These are phyloP conservation scores for Ciconia nigra DNA, from an alignment of 2,797 vertebrate genomes.

Conservation along the genomic window DNA sequence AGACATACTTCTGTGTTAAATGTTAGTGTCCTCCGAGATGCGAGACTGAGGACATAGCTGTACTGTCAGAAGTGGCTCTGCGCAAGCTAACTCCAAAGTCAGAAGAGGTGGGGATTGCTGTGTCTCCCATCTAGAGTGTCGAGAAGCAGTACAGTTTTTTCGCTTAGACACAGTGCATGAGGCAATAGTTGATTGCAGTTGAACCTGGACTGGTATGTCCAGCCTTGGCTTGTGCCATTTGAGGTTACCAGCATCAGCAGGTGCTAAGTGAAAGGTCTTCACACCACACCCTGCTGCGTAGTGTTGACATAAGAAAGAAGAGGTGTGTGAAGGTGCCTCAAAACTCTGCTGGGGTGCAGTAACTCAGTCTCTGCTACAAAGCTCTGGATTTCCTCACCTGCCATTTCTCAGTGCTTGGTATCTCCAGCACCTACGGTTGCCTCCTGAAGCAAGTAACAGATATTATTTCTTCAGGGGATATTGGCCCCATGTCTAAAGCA, in stretches of 20 bases:
- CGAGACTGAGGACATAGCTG: neutral
- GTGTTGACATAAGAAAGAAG: neutral
- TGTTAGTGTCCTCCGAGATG: neutral
- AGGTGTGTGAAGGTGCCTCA: neutral
- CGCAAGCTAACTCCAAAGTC: too few relatives aligned
- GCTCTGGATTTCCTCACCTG: neutral
- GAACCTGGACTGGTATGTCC: neutral
- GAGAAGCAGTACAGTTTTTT: neutral
- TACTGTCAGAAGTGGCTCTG: neutral
- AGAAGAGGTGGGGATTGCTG: neutral
- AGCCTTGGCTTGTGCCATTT: neutral
- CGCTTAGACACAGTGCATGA: neutral
- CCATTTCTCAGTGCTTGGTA: neutral
- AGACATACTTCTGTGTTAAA: neutral
- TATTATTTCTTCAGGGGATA: neutral
- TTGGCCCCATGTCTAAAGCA: neutral
- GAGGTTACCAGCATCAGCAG: neutral
- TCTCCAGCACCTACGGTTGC: neutral
- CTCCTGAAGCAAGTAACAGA: neutral
- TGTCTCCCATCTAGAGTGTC: neutral
- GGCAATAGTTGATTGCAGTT: neutral
- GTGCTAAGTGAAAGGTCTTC: neutral
- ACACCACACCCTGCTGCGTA: rapidly evolving
- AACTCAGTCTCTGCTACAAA: neutral
- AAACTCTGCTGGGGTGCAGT: neutral